Percentiles rank a stretch among this genome's conserved stretches.
phyloP scores from a whole-genome alignment of 2,113 vertebrate genomes.

The Bubo blakistoni region DNA sequence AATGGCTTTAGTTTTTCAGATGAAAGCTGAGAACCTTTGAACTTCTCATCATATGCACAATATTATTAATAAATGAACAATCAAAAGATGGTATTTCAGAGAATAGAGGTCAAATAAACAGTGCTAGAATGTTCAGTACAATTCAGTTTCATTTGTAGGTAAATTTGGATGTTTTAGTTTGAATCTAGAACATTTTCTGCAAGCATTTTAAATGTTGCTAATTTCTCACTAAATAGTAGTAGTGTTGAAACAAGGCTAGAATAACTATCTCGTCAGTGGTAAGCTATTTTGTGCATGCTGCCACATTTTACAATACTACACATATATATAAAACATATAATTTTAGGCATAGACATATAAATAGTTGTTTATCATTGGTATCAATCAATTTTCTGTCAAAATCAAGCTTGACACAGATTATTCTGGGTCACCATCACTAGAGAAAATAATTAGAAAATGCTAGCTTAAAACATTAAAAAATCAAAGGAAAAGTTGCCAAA shows the following conservation, averaged over 20 bases:
- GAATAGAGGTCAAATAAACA: not conserved
- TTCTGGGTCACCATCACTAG: not conserved
- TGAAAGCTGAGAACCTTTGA: not conserved
- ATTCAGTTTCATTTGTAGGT: not conserved
- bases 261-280: not conserved
- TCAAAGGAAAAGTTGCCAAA: not conserved
- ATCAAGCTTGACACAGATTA: not conserved
- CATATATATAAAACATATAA: not conserved
- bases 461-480: not conserved
- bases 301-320: not conserved
- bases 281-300: not conserved
- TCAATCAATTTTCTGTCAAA: not conserved
- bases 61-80: not conserved
- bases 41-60: not conserved
- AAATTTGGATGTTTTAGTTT: not conserved
- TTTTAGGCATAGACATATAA: not conserved
- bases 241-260: not conserved
- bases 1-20: not conserved
- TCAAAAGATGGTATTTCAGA: not conserved
- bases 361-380: not conserved
- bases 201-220: not conserved
- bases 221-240: not conserved
- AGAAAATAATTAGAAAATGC: not conserved
- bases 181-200: not conserved
- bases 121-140: not conserved